Evolutionary conservation across 2,888 invertebrate species (phyloP).

Genomic region (Drosophila buzzatii): DNA sequence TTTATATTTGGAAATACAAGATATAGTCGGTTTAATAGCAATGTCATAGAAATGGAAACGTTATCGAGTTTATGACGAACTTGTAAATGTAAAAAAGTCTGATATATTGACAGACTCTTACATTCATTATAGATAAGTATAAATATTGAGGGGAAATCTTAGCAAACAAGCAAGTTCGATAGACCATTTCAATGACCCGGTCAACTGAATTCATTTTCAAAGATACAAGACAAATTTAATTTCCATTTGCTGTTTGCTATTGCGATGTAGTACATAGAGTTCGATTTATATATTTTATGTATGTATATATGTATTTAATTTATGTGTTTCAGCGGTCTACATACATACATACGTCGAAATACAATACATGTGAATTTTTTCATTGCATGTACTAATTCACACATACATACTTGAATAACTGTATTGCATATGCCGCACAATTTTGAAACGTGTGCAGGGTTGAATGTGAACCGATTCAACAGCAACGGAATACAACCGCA

Average conservation of each 20-base stretch:
- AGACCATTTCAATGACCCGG: not conserved
- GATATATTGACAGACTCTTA: not conserved
- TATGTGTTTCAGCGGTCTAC: not conserved
- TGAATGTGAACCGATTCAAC: slow-evolving; percentile 28
- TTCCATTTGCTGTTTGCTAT: not conserved
- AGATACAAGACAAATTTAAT: not conserved
- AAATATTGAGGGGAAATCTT: not conserved
- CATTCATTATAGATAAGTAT: not conserved
- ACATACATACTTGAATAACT: not conserved
- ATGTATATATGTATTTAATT: not conserved
- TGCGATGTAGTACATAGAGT: not conserved
- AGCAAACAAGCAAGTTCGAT: not conserved
- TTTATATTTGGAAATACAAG: not conserved
- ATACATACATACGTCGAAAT: not conserved
- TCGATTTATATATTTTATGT: not conserved
- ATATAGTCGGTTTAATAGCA: not conserved
- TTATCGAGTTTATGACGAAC: not conserved
- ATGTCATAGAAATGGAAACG: not conserved
- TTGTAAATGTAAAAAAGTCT: not conserved
- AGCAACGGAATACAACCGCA: slow-evolving; percentile 25
- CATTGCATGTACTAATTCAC: not conserved
- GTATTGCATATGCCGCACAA: slow-evolving; percentile 31
- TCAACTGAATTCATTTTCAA: not conserved
- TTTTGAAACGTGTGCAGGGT: slow-evolving; percentile 33
- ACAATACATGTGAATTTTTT: not conserved